Percentiles rank a stretch among this genome's conserved stretches.
Conservation (phyloP, 1,140 invertebrate species). For the Triops longicaudatus region DNA sequence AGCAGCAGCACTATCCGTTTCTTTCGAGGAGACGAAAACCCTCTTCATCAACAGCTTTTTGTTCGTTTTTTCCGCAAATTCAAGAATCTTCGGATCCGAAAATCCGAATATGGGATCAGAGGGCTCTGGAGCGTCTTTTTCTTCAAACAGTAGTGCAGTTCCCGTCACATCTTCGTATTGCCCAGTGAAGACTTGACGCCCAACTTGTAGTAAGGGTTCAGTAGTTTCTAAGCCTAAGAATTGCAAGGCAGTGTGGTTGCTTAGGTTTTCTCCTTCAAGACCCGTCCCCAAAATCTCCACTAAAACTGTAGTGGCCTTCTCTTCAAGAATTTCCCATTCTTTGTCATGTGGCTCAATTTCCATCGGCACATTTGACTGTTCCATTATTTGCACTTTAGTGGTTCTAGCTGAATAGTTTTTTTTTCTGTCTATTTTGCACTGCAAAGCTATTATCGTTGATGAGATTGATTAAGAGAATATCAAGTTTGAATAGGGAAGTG, state of each 20-base stretch:
- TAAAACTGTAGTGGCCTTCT: neutral
- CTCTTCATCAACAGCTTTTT: slow-evolving; percentile 24
- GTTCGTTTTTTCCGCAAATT: slow-evolving; percentile 23
- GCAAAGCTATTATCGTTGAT: neutral
- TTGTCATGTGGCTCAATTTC: slow-evolving; percentile 12
- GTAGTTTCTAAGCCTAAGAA: slow-evolving; percentile 24
- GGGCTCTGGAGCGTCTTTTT: slow-evolving; percentile 17
- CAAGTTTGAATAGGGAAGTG: neutral
- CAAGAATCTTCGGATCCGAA: slow-evolving; percentile 17
- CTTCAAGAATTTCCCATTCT: neutral
- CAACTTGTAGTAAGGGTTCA: slow-evolving; percentile 26
- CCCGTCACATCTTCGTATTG: slow-evolving; percentile 20
- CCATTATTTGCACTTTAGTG: slow-evolving; percentile 16
- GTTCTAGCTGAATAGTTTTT: neutral
- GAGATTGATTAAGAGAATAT: neutral
- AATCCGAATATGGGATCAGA: slow-evolving; percentile 23
- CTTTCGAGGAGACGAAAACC: slow-evolving; percentile 22
- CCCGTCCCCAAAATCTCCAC: slow-evolving; percentile 26
- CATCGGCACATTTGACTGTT: slow-evolving; percentile 7
- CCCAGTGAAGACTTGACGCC: slow-evolving; percentile 24
- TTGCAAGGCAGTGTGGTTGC: slow-evolving; percentile 23
- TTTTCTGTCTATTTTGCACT: neutral
- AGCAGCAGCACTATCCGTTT: neutral
- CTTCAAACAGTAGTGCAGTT: slow-evolving; percentile 24
- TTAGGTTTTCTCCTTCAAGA: slow-evolving; percentile 20